Percentiles rank a stretch among this genome's conserved stretches.
phyloP scores from a whole-genome alignment of 2,888 invertebrate species.

The Rhodophaea formosa region DNA sequence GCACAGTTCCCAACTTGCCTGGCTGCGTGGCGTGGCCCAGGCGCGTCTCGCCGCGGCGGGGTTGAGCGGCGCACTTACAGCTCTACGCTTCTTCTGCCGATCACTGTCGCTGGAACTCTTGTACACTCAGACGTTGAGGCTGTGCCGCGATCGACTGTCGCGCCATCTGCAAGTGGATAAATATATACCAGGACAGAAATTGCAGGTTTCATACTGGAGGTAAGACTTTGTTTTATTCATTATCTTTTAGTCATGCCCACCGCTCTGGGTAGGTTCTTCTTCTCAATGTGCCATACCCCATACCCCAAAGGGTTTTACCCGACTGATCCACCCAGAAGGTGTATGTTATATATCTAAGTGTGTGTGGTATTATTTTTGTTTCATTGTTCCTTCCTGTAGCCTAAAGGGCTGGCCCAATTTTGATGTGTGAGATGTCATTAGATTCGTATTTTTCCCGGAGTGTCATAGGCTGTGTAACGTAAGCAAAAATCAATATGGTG shows the following conservation, averaged over 20 bases:
- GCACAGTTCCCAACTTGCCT: conserved; percentile 95
- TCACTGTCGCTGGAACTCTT: conserved; percentile 95
- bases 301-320: no score
- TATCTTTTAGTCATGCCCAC: not conserved
- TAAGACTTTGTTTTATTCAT: conserved; percentile 41
- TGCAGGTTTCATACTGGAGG: conserved; percentile 98
- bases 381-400: no score
- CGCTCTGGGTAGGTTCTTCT: no score
- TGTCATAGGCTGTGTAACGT: no score
- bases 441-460: no score
- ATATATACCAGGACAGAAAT: conserved; percentile 92
- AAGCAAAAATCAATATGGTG: no score
- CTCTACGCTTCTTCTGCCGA: conserved; percentile 95
- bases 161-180: conserved; percentile 95
- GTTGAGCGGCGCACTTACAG: conserved; percentile 85
- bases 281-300: no score
- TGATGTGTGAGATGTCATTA: no score
- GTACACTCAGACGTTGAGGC: conserved; percentile 92
- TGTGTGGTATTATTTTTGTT: no score
- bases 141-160: conserved; percentile 93
- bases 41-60: conserved; percentile 89
- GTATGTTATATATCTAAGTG: no score
- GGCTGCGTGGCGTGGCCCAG: conserved; percentile 96
- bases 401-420: no score
- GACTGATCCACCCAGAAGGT: no score